Conservation (phyloP, 1,140 invertebrate species). For the Drosophila bipectinata region DNA sequence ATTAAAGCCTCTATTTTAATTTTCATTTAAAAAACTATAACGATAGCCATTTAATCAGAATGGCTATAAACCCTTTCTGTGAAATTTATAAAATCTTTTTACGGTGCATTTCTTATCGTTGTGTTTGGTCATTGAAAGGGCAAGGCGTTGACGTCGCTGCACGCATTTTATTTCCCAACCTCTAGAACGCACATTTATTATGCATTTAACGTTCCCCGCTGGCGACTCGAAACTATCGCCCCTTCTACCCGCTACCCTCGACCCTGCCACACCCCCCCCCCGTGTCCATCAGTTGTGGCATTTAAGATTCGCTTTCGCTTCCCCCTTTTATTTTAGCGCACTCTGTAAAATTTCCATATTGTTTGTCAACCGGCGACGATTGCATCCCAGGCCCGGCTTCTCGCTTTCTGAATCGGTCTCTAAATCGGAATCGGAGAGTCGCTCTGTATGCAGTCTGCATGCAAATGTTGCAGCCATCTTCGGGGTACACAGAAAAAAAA, state of each 20-base stretch:
- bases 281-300: slow-evolving; percentile 1
- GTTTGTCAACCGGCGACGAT: slow-evolving; percentile 64
- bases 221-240: slow-evolving; percentile 45
- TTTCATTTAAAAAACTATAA: background rate
- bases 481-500: slow-evolving; percentile 7
- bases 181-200: slow-evolving; percentile 75
- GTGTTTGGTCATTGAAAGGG: slow-evolving; percentile 76
- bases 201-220: slow-evolving; percentile 75
- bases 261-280: background rate
- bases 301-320: slow-evolving; percentile 62
- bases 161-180: slow-evolving; percentile 71
- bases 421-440: slow-evolving; percentile 38
- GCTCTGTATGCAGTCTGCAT: slow-evolving; percentile 75
- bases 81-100: background rate
- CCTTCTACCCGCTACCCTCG: background rate
- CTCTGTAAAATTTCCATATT: slow-evolving; percentile 71
- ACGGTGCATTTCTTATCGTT: slow-evolving; percentile 46
- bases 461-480: slow-evolving; percentile 52
- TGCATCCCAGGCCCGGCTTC: slow-evolving; percentile 56
- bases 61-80: background rate
- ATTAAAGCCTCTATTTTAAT: background rate
- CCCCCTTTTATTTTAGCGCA: slow-evolving; percentile 31
- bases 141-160: slow-evolving; percentile 60
- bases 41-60: background rate
- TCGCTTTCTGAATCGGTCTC: slow-evolving; percentile 30